These are phyloP conservation scores for Eupeodes luniger DNA, from an alignment of 2,888 invertebrate species.

Conservation along the genomic window DNA sequence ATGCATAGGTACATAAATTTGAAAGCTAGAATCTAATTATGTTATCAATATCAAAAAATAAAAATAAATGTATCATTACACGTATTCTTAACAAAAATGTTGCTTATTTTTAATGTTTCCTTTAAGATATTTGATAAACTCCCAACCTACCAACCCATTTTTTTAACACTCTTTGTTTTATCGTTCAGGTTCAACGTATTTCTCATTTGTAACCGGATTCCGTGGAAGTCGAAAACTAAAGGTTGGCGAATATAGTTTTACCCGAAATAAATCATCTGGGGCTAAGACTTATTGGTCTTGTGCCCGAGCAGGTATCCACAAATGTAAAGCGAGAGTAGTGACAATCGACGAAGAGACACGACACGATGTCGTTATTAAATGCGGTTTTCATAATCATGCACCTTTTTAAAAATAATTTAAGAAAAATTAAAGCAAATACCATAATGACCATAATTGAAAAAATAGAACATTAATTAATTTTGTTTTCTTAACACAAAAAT, in stretches of 20 bases:
- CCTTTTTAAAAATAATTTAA: constrained; percentile 80
- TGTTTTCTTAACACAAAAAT: constrained; percentile 12
- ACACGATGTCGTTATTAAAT: constrained; percentile 83
- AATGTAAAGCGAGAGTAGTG: constrained; percentile 84
- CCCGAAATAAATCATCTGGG: constrained; percentile 83
- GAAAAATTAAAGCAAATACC: constrained; percentile 18
- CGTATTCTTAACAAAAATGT: not conserved
- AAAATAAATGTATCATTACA: constrained; percentile 10
- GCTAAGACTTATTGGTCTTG: constrained; percentile 84
- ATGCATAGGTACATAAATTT: not conserved
- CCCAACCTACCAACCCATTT: not conserved
- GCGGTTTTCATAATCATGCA: constrained; percentile 83
- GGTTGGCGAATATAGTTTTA: constrained; percentile 84
- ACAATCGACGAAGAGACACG: constrained; percentile 81
- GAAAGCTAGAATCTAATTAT: not conserved
- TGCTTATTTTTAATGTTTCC: not conserved
- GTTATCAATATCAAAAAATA: not conserved
- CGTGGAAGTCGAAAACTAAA: constrained; percentile 84
- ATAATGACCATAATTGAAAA: not conserved
- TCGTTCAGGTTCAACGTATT: constrained; percentile 78
- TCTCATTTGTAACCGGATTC: constrained; percentile 83
- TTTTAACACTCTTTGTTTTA: constrained; percentile 74
- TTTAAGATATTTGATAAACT: constrained; percentile 3
- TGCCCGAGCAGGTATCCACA: constrained; percentile 84
- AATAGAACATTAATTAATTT: not conserved